Conservation (phyloP, 2,888 invertebrate genomes). For the Diploptera punctata region DNA sequence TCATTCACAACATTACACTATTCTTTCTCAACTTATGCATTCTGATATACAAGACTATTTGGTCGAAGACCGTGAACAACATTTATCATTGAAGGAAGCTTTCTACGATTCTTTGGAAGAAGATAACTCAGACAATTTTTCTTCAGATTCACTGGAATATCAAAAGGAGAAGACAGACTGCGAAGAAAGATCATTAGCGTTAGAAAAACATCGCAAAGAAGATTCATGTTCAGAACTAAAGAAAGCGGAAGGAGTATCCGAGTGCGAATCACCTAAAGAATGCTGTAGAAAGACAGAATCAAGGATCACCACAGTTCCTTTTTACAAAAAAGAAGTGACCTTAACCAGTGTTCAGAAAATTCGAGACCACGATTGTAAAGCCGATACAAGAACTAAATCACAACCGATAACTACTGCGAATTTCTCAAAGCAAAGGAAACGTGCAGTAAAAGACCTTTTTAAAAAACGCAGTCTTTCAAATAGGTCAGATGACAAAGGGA, state of each 20-base stretch:
- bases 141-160: constrained; percentile 49
- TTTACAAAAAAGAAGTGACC: constrained; percentile 1
- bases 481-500: not conserved
- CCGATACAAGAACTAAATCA: not conserved
- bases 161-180: constrained; percentile 19
- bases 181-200: not conserved
- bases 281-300: not conserved
- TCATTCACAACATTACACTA: no score
- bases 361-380: constrained; percentile 1
- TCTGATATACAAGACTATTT: not conserved
- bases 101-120: not conserved
- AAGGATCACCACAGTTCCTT: not conserved
- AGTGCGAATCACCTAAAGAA: not conserved
- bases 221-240: not conserved
- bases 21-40: not conserved
- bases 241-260: not conserved
- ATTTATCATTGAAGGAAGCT: not conserved
- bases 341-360: constrained; percentile 8
- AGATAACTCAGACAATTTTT: constrained; percentile 38
- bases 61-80: not conserved
- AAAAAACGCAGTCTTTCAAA: not conserved
- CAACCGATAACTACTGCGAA: not conserved
- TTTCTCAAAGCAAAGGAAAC: not conserved
- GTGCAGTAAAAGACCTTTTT: not conserved
- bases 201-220: constrained; percentile 13